Evolutionary conservation across 1,140 invertebrate species (phyloP).

Genomic region (Coptotermes formosanus): DNA sequence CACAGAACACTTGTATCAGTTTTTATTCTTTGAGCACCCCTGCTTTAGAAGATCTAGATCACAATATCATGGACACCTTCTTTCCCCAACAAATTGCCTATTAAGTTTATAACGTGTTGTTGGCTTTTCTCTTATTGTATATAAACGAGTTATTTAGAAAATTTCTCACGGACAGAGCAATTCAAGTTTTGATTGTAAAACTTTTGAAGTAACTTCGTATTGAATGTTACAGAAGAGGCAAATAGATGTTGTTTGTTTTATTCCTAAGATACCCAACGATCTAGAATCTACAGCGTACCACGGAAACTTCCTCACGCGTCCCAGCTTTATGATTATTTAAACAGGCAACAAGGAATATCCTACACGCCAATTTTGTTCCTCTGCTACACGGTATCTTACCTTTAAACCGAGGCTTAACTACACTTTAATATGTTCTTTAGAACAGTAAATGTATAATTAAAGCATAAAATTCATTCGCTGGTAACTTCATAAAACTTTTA

Average conservation of each 20-base stretch:
- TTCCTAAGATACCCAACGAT: neutral
- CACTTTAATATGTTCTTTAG: neutral
- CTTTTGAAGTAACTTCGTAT: neutral
- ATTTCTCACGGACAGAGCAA: neutral
- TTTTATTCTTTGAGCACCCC: no score
- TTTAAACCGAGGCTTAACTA: neutral
- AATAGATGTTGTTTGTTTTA: no score
- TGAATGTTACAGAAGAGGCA: neutral
- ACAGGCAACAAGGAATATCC: neutral
- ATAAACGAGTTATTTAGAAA: neutral
- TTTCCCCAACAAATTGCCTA: neutral
- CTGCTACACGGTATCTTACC: neutral
- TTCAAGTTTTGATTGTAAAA: neutral
- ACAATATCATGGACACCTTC: neutral
- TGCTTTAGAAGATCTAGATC: neutral
- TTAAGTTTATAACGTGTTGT: neutral
- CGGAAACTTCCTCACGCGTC: neutral
- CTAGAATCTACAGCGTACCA: neutral
- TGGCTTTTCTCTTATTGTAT: neutral
- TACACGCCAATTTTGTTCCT: neutral
- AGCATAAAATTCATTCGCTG: neutral
- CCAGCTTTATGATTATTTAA: neutral
- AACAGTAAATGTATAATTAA: neutral
- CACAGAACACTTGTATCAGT: no score
- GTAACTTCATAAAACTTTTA: neutral